Conservation (phyloP, 2,888 invertebrate genomes). For the Pseudoips prasinana region DNA sequence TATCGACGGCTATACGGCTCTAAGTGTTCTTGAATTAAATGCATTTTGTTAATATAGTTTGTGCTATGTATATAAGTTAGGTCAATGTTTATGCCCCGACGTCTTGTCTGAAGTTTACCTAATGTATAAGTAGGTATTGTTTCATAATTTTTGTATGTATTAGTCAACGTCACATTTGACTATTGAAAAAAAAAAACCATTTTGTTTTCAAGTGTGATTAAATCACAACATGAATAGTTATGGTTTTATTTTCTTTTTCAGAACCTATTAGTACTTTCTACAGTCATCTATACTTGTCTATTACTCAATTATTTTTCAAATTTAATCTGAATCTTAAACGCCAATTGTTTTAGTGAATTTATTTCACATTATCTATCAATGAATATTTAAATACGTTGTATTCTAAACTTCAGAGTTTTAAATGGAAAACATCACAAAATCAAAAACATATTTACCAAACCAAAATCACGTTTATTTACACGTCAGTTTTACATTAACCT, state of each 20-base stretch:
- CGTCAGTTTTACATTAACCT: slow-evolving; percentile 66
- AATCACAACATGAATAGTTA: slow-evolving; percentile 62
- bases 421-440: too few relatives aligned
- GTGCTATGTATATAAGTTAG: slow-evolving; percentile 31
- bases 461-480: slow-evolving; percentile 82
- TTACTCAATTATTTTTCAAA: too few relatives aligned
- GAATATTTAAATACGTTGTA: too few relatives aligned
- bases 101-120: slow-evolving; percentile 33
- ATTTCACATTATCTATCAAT: too few relatives aligned
- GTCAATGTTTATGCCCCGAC: slow-evolving; percentile 23
- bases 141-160: slow-evolving; percentile 52
- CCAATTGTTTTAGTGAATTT: too few relatives aligned
- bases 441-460: slow-evolving; percentile 58
- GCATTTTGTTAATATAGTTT: slow-evolving; percentile 37
- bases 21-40: slow-evolving; percentile 7
- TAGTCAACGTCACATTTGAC: slow-evolving; percentile 29
- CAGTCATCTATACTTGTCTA: too few relatives aligned
- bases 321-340: too few relatives aligned
- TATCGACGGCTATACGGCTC: too few relatives aligned
- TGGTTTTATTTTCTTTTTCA: slow-evolving; percentile 46
- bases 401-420: too few relatives aligned
- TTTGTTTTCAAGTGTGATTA: slow-evolving; percentile 70
- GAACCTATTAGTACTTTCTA: too few relatives aligned
- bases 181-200: slow-evolving; percentile 46
- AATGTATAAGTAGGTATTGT: slow-evolving; percentile 35